Base-by-base conservation (phyloP, 2,797 vertebrate species). In the Discoglossus pictus region DNA sequence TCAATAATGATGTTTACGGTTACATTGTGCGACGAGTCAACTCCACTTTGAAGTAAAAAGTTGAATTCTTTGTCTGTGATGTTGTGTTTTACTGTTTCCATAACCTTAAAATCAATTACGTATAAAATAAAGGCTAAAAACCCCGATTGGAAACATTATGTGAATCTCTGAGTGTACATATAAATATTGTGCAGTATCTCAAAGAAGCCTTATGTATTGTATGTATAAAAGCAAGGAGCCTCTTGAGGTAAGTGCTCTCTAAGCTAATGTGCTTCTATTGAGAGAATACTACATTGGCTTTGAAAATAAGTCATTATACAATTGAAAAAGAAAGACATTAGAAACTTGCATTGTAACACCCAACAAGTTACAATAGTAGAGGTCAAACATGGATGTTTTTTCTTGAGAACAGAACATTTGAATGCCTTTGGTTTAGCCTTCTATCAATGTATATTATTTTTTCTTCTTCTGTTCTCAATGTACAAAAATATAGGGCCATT, bases 191-290 rank as follows among this genome's bases (percentile, higher is more conserved):
- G n/a, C n/a, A n/a, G n/a, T n/a, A n/a, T n/a, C n/a, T n/a, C n/a
- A n/a, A n/a, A 53, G 47, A 47, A 47, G 13, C 11, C 25, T 25
- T 44, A 11, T 34, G 42, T 43, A 54, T 54, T 42, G 42, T 27
- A 42, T n/a, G 7, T 42, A 15, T 48, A 24, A 15, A n/a, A 85
- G 88, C 75, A 87, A 92, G 84, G 82, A 78, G 71, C 84, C 76
- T 88, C 86, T 87, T 85, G 83, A 90, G 81, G 87, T 88, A 91
- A 92, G 89, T 84, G 83, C 80, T 84, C 81, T 86, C 79, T 80
- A 81, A 84, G 78, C 68, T 63, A 86, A 90, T 74, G 74, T 78
- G 80, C 75, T 80, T 79, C 79, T 58, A 80, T 84, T 88, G 83
- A 86, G 87, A 88, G 80, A 79, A 83, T 78, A 74, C 71, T 80